phyloP scores from a whole-genome alignment of 2,113 vertebrate genomes.

The Nothobranchius kuhntae region DNA sequence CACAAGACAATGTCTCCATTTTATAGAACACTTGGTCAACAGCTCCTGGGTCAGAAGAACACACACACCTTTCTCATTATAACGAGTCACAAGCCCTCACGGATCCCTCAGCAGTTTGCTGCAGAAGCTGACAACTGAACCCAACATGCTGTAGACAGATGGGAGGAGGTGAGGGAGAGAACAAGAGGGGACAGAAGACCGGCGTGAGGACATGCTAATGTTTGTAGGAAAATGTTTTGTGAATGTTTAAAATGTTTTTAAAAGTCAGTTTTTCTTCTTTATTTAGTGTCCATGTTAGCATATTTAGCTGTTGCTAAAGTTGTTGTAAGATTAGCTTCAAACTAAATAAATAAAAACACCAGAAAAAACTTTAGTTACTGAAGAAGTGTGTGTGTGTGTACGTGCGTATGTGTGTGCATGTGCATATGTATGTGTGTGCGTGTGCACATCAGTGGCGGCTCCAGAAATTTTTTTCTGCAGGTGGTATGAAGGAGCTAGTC shows the following conservation, averaged over 20 bases:
- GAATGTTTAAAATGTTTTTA: neutral
- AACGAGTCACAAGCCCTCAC: neutral
- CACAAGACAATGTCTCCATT: too few species aligned
- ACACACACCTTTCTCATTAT: too few species aligned
- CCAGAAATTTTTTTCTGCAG: too few species aligned
- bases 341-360: too few species aligned
- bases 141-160: conserved; percentile 21
- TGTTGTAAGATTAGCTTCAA: neutral
- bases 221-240: conserved; percentile 11
- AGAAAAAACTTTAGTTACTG: conserved; percentile 13
- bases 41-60: too few species aligned
- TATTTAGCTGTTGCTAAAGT: neutral
- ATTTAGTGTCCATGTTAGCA: neutral
- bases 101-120: conserved; percentile 33
- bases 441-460: too few species aligned
- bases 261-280: neutral
- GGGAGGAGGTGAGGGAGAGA: conserved; percentile 30
- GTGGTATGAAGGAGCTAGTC: too few species aligned
- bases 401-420: too few species aligned
- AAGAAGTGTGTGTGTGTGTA: neutral
- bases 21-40: too few species aligned
- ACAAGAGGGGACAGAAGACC: conserved; percentile 13
- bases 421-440: too few species aligned
- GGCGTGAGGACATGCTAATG: neutral
- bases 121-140: conserved; percentile 19